Base-by-base conservation (phyloP, 2,797 vertebrate genomes). In the Protosalanx chinensis region DNA sequence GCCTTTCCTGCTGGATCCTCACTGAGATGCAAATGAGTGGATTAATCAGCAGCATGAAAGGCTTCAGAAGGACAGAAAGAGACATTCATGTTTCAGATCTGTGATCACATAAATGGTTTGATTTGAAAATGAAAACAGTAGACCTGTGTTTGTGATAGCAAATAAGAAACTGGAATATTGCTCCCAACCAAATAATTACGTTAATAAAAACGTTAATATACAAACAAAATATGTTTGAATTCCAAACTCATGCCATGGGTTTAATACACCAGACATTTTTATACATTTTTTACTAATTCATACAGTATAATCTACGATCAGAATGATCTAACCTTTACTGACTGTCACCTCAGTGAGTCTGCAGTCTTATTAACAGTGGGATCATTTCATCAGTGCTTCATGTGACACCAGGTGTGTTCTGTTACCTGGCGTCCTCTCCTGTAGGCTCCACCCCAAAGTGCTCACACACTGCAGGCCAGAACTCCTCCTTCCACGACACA, bases 401-500 rank as follows among this genome's bases (percentile, higher is more conserved):
- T 46, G 10, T 46, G 41, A 12, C 10, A 68, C 37, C 30, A 20
- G 23, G 20, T 56, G 7, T 16, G 30, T 37, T 53, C 32, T 32
- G 49, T 18, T 73, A 95, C 94, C 94, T 94, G 78, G 92, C 92
- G 67, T 95, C 94, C 3, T 95, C 94, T 73, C 93, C 93, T 0
- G 93, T 95, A 33, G 94, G 91, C 67, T 95, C 93, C 67, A 95
- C 93, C 0, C 94, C 94, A 0, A 95, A 94, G 72, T 93, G 90
- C 73, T 95, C 94, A 0, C 94, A 95, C 57, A 95, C 91, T 0
- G 93, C 94, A 0, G 94, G 94, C 94, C 94, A 95, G 82, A 95
- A 95, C 86, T 94, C 93, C 78, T 95, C 94, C n/a, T 93, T 88
- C 94, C 94, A 95, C 0, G 93, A 94, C 84, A 95, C 92, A 76